These are phyloP conservation scores for Pseudomugil tenellus DNA, from an alignment of 2,797 vertebrate genomes.

Conservation along the genomic window DNA sequence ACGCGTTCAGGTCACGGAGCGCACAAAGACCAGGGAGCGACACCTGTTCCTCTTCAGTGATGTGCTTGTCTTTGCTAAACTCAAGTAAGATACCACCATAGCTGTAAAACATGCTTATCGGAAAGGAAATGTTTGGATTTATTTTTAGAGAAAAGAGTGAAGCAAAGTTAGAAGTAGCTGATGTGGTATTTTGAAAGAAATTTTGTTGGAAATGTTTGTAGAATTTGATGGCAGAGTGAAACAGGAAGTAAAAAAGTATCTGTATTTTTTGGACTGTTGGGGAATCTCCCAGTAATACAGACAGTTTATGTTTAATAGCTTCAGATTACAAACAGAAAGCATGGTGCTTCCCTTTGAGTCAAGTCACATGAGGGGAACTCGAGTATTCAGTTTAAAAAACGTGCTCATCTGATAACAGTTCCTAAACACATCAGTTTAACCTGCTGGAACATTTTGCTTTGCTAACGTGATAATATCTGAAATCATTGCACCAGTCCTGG, in stretches of 20 bases:
- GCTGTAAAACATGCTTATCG: no score
- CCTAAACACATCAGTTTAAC: not conserved
- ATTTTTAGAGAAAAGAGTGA: not conserved
- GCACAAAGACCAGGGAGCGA: conserved; percentile 73
- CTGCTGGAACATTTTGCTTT: not conserved
- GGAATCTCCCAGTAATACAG: conserved; percentile 62
- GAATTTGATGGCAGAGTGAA: conserved; percentile 37
- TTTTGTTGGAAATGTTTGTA: conserved; percentile 15
- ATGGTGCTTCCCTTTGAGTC: conserved; percentile 43
- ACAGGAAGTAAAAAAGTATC: conserved; percentile 58
- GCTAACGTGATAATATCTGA: not conserved
- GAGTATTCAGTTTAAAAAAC: not conserved
- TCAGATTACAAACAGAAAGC: conserved; percentile 23
- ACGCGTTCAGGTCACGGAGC: conserved; percentile 73
- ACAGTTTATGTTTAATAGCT: conserved; percentile 25
- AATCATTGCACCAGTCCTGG: not conserved
- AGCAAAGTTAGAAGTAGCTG: not conserved
- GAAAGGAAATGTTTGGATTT: no score
- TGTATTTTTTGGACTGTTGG: conserved; percentile 45
- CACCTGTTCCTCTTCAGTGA: conserved; percentile 83
- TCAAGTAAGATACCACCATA: conserved; percentile 71
- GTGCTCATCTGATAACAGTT: no score
- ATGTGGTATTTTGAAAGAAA: not conserved
- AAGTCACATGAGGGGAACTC: conserved; percentile 32
- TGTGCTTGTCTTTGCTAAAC: conserved; percentile 78